Base-by-base conservation (phyloP, 2,113 vertebrate species). In the Aegypius monachus region DNA sequence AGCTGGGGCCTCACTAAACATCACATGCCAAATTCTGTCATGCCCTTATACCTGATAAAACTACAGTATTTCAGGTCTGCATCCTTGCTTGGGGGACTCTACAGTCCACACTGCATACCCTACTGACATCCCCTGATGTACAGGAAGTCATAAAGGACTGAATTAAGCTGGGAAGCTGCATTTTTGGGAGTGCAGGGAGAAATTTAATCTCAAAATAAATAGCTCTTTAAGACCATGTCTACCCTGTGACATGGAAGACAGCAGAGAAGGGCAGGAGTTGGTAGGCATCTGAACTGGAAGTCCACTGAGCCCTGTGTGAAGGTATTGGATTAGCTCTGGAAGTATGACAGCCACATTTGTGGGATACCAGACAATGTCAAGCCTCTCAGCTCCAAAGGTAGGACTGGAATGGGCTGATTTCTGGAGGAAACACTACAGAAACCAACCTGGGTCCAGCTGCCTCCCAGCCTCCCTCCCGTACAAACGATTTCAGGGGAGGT, bases 401-500 rank as follows among this genome's bases (percentile, higher is more conserved):
- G 62, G 27, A 29, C 43, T 16, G 58, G n/a, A 63, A 10, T 0
- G 2, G 73, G 59, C 20, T 81, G 74, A 79, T 53, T 90, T 93
- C 77, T 91, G 89, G 36, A 95, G 66, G 77, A 52, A 59, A 75
- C 13, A 5, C 48, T 15, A 10, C 45, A 53, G 70, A 79, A 91
- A 86, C 11, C 15, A 13, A 4, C 53, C 78, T 32, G 62, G 66
- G 90, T 90, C 93, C 93, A 58, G 89, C 66, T 94, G 87, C 78
- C 62, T 94, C 74, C 34, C 78, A 40, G 78, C 32, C 40, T 85
- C 67, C 53, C 66, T 84, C 73, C 70, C 1, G 0, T 29, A 80
- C 73, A 90, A 91, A 72, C 9, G 19, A 15, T 93, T 95, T 90
- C 43, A 88, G 79, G 58, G 93, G 89, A 95, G 87, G 95, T 75